Conservation (phyloP, 2,797 vertebrate genomes). For the Micromesistius poutassou region DNA sequence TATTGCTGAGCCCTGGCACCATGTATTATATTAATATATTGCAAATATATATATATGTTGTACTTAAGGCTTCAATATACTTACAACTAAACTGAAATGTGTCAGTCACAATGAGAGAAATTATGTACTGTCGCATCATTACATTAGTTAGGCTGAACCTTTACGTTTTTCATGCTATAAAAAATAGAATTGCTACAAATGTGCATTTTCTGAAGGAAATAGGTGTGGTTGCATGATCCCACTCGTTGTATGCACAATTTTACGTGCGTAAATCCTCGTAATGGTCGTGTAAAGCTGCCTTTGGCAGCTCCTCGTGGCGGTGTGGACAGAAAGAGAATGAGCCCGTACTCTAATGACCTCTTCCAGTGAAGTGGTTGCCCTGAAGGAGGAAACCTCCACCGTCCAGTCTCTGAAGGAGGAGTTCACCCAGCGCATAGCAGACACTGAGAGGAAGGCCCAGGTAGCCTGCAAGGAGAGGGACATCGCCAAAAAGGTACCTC, state of each 20-base stretch:
- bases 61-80: background rate
- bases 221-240: too few species aligned
- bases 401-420: constrained; percentile 92
- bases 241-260: too few species aligned
- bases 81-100: background rate
- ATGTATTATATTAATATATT: background rate
- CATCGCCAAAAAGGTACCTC: constrained; percentile 89
- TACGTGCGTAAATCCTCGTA: background rate
- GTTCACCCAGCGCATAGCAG: constrained; percentile 95
- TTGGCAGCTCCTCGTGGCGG: too few species aligned
- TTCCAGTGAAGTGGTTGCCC: constrained; percentile 86
- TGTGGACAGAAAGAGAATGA: constrained; percentile 6
- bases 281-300: background rate
- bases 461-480: constrained; percentile 96
- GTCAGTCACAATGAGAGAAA: background rate
- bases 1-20: background rate
- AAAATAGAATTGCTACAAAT: too few species aligned
- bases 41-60: background rate
- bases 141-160: too few species aligned
- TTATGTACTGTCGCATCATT: too few species aligned
- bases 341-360: constrained; percentile 33
- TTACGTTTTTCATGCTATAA: background rate
- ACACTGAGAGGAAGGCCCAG: constrained; percentile 92
- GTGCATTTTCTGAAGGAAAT: too few species aligned
- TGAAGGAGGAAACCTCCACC: constrained; percentile 90